A percentile compares a stretch with the other conserved stretches of the same genome.
These are phyloP conservation scores for Pristiophorus japonicus DNA, from an alignment of 2,113 vertebrate species.

Conservation along the genomic window DNA sequence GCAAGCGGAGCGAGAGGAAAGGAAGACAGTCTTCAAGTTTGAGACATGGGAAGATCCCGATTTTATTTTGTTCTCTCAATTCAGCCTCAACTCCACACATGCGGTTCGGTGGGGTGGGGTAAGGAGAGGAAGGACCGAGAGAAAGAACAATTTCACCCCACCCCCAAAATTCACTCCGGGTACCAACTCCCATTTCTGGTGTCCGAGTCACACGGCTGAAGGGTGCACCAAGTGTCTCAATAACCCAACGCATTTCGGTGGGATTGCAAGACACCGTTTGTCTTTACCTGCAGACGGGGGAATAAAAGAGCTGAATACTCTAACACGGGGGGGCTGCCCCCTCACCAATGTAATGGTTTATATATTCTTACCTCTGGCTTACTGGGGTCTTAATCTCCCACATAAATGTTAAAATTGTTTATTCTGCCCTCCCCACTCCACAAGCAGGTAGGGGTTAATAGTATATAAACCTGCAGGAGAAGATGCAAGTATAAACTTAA, in stretches of 20 bases:
- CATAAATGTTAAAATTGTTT: neutral
- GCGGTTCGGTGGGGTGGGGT: neutral
- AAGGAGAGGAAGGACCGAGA: neutral
- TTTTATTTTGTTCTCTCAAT: neutral
- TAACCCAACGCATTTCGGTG: neutral
- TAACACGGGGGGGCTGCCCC: no score
- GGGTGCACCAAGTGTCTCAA: neutral
- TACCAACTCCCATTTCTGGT: no score
- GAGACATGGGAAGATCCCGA: neutral
- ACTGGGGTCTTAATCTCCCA: neutral
- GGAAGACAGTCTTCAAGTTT: neutral
- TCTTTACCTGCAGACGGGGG: neutral
- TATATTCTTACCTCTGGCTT: no score
- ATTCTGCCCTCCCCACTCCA: neutral
- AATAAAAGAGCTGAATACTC: no score
- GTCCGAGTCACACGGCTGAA: neutral
- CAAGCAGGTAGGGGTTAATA: neutral
- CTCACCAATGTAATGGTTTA: no score
- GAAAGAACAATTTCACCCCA: neutral
- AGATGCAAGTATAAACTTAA: neutral
- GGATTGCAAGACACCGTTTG: neutral
- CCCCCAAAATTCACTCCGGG: no score
- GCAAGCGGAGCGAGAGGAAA: no score
- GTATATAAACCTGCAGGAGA: neutral
- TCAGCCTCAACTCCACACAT: neutral